These are phyloP conservation scores for Sigmodon hispidus DNA, from an alignment of 2,113 vertebrate species.

Conservation along the genomic window DNA sequence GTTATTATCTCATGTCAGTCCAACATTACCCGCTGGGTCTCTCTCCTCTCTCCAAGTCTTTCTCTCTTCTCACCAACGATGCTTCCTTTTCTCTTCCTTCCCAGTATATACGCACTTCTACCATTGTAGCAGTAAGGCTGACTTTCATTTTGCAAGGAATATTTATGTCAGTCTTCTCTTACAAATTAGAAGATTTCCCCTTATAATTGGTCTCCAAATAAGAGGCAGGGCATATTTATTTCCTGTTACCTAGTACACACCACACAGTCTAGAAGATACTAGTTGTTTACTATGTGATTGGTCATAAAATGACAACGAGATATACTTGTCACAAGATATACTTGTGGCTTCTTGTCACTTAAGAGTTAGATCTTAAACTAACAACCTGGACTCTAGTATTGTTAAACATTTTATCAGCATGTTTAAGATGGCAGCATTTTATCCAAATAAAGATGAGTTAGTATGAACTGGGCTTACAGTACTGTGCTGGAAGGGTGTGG, in stretches of 20 bases:
- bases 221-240: neutral
- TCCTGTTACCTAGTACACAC: neutral
- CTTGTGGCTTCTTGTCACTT: neutral
- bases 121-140: neutral
- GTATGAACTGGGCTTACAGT: neutral
- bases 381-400: neutral
- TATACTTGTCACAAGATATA: too few relatives aligned
- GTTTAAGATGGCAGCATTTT: neutral
- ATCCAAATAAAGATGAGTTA: constrained; percentile 31
- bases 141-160: neutral
- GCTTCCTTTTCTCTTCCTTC: neutral
- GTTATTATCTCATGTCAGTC: neutral
- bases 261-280: neutral
- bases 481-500: neutral
- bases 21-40: neutral
- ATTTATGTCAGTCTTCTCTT: neutral
- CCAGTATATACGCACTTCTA: neutral
- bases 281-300: neutral
- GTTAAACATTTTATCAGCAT: neutral
- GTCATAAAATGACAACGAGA: neutral
- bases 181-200: neutral
- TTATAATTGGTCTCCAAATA: neutral
- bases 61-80: neutral
- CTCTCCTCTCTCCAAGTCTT: neutral
- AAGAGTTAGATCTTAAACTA: neutral